Evolutionary conservation across 2,113 vertebrate genomes (phyloP), one percentile per base, ranked within the genome.

Genomic region (Rhinoderma darwinii): DNA sequence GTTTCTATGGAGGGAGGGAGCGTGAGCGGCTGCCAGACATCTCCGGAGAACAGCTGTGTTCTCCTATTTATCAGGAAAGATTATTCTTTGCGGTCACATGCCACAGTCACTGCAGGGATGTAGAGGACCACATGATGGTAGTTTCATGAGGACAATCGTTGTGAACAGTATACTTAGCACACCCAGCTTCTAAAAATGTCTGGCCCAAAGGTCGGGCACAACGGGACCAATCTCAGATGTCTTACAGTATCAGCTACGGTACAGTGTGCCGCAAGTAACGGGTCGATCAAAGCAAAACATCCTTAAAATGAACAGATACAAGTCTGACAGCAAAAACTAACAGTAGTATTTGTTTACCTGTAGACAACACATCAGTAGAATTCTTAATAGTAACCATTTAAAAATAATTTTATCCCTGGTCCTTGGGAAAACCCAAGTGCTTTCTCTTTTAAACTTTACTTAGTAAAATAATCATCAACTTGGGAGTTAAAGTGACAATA

Each of bases 91-190:
- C 47, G 51, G 63, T 74, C 83, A 76, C 22, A 56, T 50, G 47
- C 17, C 75, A 39, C 22, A 3, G 41, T 44, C 63, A 51, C 68
- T 70, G 44, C 47, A 81, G 14, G n/a, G 77, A 47, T 44, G 37
- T 10, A 25, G 22, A n/a, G 47, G 77, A 59, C 17, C 47, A 61
- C 35, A 87, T 27, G 37, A 47, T 5, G 22, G 63, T n/a, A n/a
- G n/a, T n/a, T n/a, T n/a, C n/a, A n/a, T n/a, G n/a, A n/a, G n/a
- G n/a, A n/a, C 63, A 87, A 51, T 87, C 72, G 47, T 51, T 70
- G 76, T 22, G 15, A 50, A 18, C 22, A 20, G 77, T 82, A 81
- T 81, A 73, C 82, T 82, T 87, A 87, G 85, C 77, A 61, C 77
- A 50, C 3, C 66, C 20, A 54, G 79, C 66, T 59, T 87, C 77